These are phyloP conservation scores for Neopelma chrysocephalum DNA, from an alignment of 2,797 vertebrate genomes.

Conservation along the genomic window DNA sequence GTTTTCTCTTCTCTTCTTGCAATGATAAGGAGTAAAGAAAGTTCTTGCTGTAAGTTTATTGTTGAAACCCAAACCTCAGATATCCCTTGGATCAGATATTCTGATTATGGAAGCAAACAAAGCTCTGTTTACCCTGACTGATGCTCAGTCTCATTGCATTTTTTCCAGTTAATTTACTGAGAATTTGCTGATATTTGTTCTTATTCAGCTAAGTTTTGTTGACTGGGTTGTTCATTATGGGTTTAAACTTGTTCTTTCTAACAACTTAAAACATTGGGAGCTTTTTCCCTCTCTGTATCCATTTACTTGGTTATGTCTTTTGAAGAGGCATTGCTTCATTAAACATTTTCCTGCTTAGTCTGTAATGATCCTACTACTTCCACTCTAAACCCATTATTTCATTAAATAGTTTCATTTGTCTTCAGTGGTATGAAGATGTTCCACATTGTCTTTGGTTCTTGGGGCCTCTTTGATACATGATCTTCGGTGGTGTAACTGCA, in stretches of 20 bases:
- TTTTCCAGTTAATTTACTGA: conserved; percentile 4
- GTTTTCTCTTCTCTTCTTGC: background rate
- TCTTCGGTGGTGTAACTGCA: background rate
- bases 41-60: background rate
- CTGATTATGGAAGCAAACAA: background rate
- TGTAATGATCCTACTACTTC: background rate
- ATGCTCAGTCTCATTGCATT: background rate
- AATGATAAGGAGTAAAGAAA: background rate
- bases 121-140: background rate
- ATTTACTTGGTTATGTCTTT: conserved; percentile 6
- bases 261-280: background rate
- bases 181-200: conserved; percentile 32
- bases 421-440: background rate
- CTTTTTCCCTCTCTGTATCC: background rate
- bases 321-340: conserved; percentile 31
- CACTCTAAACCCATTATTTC: background rate
- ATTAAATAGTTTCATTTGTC: background rate
- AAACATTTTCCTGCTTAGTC: background rate
- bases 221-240: conserved; percentile 13
- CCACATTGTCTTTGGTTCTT: background rate
- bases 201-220: conserved; percentile 14
- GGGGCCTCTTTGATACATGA: background rate
- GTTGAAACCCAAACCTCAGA: background rate
- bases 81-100: background rate
- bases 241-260: conserved; percentile 5